Evolutionary conservation across 1,140 invertebrate genomes (phyloP).

Genomic region (Calliopsis andreniformis): DNA sequence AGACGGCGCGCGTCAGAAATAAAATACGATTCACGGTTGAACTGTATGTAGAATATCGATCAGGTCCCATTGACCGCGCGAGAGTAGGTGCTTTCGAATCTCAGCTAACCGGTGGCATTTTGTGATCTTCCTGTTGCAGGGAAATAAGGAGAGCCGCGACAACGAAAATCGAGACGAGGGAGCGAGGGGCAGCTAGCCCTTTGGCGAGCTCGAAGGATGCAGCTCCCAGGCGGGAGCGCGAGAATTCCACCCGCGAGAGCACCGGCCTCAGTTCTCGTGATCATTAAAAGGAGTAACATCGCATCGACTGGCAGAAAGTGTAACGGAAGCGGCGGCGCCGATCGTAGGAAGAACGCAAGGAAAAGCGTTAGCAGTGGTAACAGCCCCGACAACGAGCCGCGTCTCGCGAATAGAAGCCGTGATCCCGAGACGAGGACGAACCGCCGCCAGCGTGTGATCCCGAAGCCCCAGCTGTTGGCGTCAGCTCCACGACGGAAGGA

Average conservation of each 20-base stretch:
- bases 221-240: conserved; percentile 81
- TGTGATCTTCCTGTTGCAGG: conserved; percentile 64
- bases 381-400: conserved; percentile 71
- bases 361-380: conserved; percentile 60
- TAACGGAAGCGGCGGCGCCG: conserved; percentile 52
- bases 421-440: conserved; percentile 68
- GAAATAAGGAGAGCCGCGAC: conserved; percentile 61
- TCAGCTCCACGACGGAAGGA: conserved; percentile 76
- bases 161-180: conserved; percentile 78
- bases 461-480: conserved; percentile 75
- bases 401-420: conserved; percentile 66
- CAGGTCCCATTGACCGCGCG: conserved; percentile 4
- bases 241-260: conserved; percentile 77
- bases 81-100: not conserved
- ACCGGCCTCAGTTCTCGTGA: conserved; percentile 71
- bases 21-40: conserved; percentile 36
- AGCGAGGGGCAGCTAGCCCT: conserved; percentile 80
- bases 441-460: conserved; percentile 71
- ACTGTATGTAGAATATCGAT: conserved; percentile 46
- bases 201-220: conserved; percentile 82
- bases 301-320: conserved; percentile 62
- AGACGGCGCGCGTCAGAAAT: conserved; percentile 46
- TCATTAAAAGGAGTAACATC: conserved; percentile 72
- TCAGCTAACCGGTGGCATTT: not conserved
- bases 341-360: conserved; percentile 39